Conservation (phyloP, 2,888 invertebrate species). For the Pyrocoelia pectoralis region DNA sequence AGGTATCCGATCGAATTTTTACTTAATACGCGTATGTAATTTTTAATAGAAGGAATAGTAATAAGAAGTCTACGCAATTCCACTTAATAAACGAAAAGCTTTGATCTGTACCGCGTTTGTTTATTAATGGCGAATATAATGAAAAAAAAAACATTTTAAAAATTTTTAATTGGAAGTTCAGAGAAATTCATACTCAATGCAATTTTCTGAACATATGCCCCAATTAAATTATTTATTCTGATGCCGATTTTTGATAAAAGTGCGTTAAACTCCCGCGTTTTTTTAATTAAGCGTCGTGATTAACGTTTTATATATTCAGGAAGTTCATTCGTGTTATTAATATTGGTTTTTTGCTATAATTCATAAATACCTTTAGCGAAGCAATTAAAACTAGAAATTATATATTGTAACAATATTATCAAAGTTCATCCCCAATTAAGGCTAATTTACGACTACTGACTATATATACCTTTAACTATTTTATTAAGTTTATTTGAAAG, state of each 20-base stretch:
- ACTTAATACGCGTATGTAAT: neutral
- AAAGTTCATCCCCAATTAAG: conserved; percentile 57
- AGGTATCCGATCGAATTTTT: neutral
- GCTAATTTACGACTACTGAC: conserved; percentile 53
- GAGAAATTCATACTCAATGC: conserved; percentile 48
- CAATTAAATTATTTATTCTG: conserved; percentile 51
- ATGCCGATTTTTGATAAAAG: conserved; percentile 47
- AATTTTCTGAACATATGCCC: conserved; percentile 49
- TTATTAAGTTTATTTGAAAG: conserved; percentile 53
- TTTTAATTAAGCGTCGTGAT: conserved; percentile 4
- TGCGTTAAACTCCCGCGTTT: conserved; percentile 13
- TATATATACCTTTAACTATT: conserved; percentile 55
- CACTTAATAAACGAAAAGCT: neutral
- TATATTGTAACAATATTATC: conserved; percentile 38
- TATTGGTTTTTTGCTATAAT: conserved; percentile 3
- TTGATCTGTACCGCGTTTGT: neutral
- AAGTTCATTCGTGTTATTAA: conserved; percentile 1
- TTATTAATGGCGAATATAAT: too few relatives aligned
- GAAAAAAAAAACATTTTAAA: conserved; percentile 42
- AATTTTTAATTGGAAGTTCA: conserved; percentile 53
- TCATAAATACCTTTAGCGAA: conserved; percentile 23
- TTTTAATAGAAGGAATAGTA: too few relatives aligned
- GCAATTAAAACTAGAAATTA: conserved; percentile 36
- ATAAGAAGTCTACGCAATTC: neutral
- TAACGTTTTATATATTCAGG: neutral